Evolutionary conservation across 2,797 vertebrate species (phyloP).

Genomic region (Carduelis carduelis): DNA sequence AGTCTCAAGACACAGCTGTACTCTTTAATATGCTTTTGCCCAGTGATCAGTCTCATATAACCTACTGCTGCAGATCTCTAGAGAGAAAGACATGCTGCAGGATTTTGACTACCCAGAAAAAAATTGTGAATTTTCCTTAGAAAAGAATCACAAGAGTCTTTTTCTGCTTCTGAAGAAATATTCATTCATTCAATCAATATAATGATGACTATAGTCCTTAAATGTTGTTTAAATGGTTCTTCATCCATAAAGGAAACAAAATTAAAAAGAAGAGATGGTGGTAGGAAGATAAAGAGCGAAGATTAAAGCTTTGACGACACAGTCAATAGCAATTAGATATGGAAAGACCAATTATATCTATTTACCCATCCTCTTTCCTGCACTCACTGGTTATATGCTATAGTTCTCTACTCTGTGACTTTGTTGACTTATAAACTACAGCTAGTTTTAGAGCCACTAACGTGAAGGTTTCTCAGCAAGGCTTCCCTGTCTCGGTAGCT

Average conservation of each 20-base stretch:
- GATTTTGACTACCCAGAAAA: background rate
- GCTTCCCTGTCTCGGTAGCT: background rate
- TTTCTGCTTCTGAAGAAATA: background rate
- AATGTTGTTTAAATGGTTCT: background rate
- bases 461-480: background rate
- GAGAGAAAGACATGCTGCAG: background rate
- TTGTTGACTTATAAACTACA: background rate
- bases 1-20: background rate
- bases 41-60: background rate
- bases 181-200: background rate
- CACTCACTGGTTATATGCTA: background rate
- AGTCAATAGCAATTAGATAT: background rate
- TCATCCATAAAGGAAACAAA: background rate
- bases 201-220: background rate
- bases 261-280: background rate
- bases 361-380: background rate
- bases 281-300: background rate
- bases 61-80: background rate
- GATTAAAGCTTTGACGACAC: background rate
- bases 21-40: background rate
- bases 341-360: background rate
- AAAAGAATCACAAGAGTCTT: background rate
- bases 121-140: background rate
- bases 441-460: background rate
- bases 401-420: background rate